A percentile compares a stretch with the other conserved stretches of the same genome.
Evolutionary conservation across 2,113 vertebrate genomes (phyloP).

Genomic region (Bubo bubo): DNA sequence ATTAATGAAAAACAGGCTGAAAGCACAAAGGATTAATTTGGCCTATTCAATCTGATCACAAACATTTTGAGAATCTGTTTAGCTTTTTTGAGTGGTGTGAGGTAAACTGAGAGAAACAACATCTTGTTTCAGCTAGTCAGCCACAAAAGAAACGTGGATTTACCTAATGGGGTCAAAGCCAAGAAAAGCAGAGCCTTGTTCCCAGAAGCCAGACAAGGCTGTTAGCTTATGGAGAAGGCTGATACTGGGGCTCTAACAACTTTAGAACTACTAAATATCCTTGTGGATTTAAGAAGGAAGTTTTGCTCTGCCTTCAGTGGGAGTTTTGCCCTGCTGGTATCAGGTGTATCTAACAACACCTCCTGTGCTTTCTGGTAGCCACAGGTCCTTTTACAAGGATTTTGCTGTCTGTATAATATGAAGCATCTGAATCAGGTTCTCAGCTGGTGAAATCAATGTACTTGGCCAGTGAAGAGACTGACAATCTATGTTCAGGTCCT

Average conservation of each 20-base stretch:
- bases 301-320: not conserved
- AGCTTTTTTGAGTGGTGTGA: conserved; percentile 23
- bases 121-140: not conserved
- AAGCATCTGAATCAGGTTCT: not conserved
- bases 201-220: not conserved
- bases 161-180: conserved; percentile 42
- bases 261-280: not conserved
- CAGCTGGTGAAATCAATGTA: not conserved
- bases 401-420: not conserved
- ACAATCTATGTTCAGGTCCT: not conserved
- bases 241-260: not conserved
- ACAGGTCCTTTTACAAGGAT: not conserved
- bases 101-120: conserved; percentile 5
- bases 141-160: conserved; percentile 5
- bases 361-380: not conserved
- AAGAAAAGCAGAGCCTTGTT: not conserved
- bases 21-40: conserved; percentile 63
- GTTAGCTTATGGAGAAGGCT: not conserved
- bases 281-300: not conserved
- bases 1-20: conserved; percentile 56
- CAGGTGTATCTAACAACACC: not conserved
- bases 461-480: not conserved
- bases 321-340: not conserved
- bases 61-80: conserved; percentile 58
- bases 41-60: conserved; percentile 47